Percentiles rank a stretch among this genome's conserved stretches.
Conservation (phyloP, 2,797 vertebrate species). For the Spinibarbus caldwelli region DNA sequence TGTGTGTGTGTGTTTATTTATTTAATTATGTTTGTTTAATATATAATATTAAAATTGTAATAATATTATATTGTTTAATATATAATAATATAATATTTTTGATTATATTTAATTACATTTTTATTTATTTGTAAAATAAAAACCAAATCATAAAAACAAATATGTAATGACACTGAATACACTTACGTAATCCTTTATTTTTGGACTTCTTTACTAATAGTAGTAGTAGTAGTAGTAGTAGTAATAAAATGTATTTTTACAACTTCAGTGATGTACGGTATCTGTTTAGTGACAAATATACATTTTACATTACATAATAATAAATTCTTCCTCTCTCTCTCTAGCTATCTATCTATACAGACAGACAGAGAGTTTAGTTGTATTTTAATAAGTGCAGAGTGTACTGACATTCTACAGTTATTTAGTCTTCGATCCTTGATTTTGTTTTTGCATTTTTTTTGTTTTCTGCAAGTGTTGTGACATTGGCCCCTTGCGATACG, state of each 20-base stretch:
- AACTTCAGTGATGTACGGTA: neutral
- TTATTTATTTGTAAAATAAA: neutral
- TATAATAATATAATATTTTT: neutral
- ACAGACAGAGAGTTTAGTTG: neutral
- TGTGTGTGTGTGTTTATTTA: no score
- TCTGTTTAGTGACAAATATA: neutral
- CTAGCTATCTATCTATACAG: neutral
- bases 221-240: neutral
- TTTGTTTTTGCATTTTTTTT: neutral
- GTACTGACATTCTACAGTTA: neutral
- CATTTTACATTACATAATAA: neutral
- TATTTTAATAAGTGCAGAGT: neutral
- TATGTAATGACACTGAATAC: neutral
- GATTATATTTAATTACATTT: neutral
- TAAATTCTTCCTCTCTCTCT: neutral
- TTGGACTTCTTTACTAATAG: neutral
- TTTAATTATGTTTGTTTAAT: neutral
- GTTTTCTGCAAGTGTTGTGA: neutral
- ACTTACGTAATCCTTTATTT: neutral
- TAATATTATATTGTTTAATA: neutral
- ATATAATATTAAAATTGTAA: neutral
- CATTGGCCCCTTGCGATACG: neutral
- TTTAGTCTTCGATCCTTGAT: neutral
- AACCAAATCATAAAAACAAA: neutral
- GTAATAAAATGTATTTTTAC: neutral